Conservation (phyloP, 2,797 vertebrate genomes). For the Cyprinodon diabolis region DNA sequence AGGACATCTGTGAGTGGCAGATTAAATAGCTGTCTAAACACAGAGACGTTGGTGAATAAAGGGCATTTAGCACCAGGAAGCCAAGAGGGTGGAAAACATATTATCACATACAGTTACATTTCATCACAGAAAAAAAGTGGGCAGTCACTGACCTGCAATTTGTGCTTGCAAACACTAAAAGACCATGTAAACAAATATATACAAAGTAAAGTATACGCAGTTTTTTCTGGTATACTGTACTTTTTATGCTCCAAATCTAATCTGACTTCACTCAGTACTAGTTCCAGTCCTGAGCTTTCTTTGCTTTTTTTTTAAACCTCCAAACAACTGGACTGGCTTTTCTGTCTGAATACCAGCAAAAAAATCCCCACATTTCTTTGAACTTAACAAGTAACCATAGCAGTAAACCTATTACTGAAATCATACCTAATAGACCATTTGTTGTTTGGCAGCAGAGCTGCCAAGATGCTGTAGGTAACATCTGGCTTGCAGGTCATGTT, state of each 20-base stretch:
- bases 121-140: conserved; percentile 19
- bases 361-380: too few species aligned
- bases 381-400: too few species aligned
- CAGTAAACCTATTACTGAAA: too few species aligned
- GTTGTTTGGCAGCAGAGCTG: too few species aligned
- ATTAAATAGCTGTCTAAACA: conserved; percentile 76
- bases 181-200: not conserved
- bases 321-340: too few species aligned
- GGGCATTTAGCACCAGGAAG: conserved; percentile 60
- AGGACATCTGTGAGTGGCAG: conserved; percentile 72
- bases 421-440: too few species aligned
- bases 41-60: conserved; percentile 66
- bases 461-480: too few species aligned
- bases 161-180: not conserved
- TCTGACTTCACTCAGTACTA: not conserved
- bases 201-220: conserved; percentile 7
- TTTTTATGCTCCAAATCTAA: not conserved
- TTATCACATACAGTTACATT: conserved; percentile 31
- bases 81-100: conserved; percentile 34
- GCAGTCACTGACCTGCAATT: conserved; percentile 6
- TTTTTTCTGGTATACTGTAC: not conserved
- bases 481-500: too few species aligned
- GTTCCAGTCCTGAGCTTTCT: not conserved
- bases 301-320: not conserved
- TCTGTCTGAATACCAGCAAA: too few species aligned